A percentile compares a stretch with the other conserved stretches of the same genome.
These are phyloP conservation scores for Hippocampus abdominalis DNA, from an alignment of 2,113 vertebrate species.

Conservation along the genomic window DNA sequence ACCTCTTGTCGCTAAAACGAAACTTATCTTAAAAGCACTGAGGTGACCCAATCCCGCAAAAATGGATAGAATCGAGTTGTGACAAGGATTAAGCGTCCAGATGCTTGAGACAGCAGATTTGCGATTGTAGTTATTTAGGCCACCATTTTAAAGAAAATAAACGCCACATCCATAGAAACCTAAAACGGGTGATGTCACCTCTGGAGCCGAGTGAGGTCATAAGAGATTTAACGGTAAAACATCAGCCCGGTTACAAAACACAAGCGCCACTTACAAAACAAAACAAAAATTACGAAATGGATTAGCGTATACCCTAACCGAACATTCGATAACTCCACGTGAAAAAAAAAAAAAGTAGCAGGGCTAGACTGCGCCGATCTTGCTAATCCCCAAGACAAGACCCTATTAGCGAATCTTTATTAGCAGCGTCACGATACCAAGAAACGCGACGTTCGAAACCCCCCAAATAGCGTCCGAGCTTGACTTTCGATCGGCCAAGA, in stretches of 20 bases:
- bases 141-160: too few relatives aligned
- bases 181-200: too few relatives aligned
- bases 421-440: conserved; percentile 37
- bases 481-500: background rate
- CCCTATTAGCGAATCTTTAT: conserved; percentile 50
- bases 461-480: background rate
- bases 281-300: too few relatives aligned
- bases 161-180: too few relatives aligned
- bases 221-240: background rate
- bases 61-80: background rate
- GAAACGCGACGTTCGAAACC: background rate
- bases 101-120: too few relatives aligned
- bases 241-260: too few relatives aligned
- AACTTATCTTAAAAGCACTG: background rate
- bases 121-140: too few relatives aligned
- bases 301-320: too few relatives aligned
- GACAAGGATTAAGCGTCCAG: background rate
- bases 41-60: background rate
- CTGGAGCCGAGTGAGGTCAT: background rate
- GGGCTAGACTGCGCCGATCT: rapidly evolving
- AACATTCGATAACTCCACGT: background rate
- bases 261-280: conserved; percentile 21
- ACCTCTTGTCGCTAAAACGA: background rate
- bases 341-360: too few relatives aligned
- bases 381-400: conserved; percentile 19